Evolutionary conservation across 2,113 vertebrate genomes (phyloP).

Genomic region (Alouatta palliata): DNA sequence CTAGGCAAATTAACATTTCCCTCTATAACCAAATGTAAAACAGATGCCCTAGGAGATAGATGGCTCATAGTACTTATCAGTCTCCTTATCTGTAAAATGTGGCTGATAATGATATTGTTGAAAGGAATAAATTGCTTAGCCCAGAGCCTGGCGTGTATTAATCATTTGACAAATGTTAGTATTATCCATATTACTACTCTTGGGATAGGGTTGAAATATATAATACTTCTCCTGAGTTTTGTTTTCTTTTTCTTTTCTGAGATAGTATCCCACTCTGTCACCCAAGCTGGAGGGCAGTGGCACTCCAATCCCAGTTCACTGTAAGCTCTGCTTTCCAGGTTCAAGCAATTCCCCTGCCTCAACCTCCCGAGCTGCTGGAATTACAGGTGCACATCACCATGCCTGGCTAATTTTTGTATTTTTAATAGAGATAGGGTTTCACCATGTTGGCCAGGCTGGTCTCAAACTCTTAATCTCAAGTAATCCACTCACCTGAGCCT

Average conservation of each 20-base stretch:
- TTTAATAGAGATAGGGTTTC: neutral
- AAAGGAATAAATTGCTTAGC: neutral
- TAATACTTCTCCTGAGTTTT: neutral
- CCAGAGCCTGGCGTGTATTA: neutral
- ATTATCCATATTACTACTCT: neutral
- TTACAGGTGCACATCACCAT: neutral
- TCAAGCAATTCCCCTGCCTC: no score
- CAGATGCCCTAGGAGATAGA: neutral
- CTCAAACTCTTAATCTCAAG: neutral
- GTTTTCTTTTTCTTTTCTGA: neutral
- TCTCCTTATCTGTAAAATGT: constrained; percentile 16
- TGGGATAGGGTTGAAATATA: neutral
- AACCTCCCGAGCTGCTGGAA: neutral
- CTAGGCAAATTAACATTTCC: constrained; percentile 8
- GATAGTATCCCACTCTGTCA: neutral
- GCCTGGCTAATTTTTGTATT: neutral
- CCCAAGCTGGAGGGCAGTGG: neutral
- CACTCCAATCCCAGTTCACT: neutral
- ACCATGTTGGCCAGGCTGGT: neutral
- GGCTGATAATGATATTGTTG: constrained; percentile 19
- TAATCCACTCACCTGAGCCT: neutral
- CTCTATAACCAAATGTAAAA: neutral
- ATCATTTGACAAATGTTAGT: neutral
- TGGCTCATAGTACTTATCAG: neutral
- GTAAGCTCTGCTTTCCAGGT: neutral